Evolutionary conservation across 2,113 vertebrate genomes (phyloP).

Genomic region (Clarias batrachus): DNA sequence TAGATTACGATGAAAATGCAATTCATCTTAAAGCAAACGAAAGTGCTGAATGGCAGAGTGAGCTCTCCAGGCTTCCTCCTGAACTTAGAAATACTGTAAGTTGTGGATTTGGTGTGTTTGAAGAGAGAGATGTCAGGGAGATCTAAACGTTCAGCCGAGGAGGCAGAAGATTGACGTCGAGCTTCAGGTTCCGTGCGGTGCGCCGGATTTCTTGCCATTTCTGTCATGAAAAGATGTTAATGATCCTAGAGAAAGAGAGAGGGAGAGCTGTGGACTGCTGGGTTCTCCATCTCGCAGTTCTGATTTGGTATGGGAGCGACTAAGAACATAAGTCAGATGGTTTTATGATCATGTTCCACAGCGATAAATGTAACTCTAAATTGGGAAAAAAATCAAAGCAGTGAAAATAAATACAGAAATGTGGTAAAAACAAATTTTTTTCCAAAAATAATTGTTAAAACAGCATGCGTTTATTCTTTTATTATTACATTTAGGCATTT

Average conservation of each 20-base stretch:
- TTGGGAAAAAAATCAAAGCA: too few relatives aligned
- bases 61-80: conserved; percentile 54
- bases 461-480: too few relatives aligned
- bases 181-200: conserved; percentile 33
- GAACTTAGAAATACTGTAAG: conserved; percentile 43
- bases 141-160: conserved; percentile 59
- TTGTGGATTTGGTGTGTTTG: background rate
- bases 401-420: too few relatives aligned
- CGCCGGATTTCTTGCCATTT: background rate
- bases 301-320: background rate
- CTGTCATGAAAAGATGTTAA: conserved; percentile 18
- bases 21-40: conserved; percentile 62
- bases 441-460: too few relatives aligned
- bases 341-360: background rate
- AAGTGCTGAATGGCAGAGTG: conserved; percentile 60
- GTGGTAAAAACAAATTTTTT: too few relatives aligned
- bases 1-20: conserved; percentile 60
- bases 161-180: conserved; percentile 55
- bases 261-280: background rate
- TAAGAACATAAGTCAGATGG: background rate
- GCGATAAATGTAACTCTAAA: too few relatives aligned
- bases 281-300: background rate
- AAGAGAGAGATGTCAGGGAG: conserved; percentile 42
- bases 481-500: too few relatives aligned
- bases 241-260: background rate